These are phyloP conservation scores for Corbicula japonica DNA, from an alignment of 2,888 invertebrate species.

Conservation along the genomic window DNA sequence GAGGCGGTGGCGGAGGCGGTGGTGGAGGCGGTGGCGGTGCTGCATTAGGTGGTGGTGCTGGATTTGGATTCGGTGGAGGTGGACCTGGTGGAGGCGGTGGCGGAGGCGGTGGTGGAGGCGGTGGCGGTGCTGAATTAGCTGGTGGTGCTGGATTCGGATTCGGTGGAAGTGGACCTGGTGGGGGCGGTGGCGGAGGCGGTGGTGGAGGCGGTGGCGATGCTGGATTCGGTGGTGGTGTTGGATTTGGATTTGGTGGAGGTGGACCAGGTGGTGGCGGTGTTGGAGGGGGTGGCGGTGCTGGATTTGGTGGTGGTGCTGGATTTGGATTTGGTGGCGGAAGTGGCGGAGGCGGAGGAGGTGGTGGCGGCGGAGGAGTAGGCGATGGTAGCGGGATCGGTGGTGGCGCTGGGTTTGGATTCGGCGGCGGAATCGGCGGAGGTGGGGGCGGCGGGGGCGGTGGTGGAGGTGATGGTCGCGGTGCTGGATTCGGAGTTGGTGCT, in stretches of 20 bases:
- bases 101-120: not conserved
- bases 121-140: not conserved
- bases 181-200: not conserved
- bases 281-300: conserved; percentile 1
- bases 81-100: not conserved
- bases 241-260: not conserved
- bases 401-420: not conserved
- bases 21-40: not conserved
- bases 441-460: not conserved
- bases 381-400: not conserved
- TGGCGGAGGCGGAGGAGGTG: not conserved
- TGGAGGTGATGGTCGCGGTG: conserved; percentile 1
- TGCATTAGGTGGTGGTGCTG: no score
- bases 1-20: not conserved
- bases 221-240: not conserved
- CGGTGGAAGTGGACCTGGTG: not conserved
- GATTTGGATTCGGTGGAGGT: no score
- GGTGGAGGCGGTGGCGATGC: not conserved
- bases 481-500: not conserved
- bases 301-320: not conserved
- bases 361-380: not conserved
- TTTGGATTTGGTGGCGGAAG: not conserved
- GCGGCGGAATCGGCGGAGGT: not conserved
- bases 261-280: not conserved
- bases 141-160: not conserved